Conservation (phyloP, 2,888 invertebrate genomes). For the Pyralis farinalis region DNA sequence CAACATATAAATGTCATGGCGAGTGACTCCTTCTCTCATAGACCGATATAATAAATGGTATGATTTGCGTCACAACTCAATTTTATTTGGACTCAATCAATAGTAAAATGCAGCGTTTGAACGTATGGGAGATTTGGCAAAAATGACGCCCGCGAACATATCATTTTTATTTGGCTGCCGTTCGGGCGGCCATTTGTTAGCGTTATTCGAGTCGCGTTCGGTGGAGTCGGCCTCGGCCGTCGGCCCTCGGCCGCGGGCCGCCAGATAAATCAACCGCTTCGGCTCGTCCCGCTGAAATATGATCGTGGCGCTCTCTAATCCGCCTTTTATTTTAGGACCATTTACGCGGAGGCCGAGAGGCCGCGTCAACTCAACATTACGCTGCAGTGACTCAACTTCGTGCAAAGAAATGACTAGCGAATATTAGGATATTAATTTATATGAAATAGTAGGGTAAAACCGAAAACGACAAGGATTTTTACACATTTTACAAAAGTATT, state of each 20-base stretch:
- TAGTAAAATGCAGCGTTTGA: conserved; percentile 30
- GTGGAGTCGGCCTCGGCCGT: conserved; percentile 5
- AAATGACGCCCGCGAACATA: conserved; percentile 38
- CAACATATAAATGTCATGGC: too few species aligned
- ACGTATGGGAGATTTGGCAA: conserved; percentile 29
- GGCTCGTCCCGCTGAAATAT: conserved; percentile 24
- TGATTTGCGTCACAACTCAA: conserved; percentile 24
- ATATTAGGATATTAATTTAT: too few species aligned
- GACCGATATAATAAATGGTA: conserved; percentile 18
- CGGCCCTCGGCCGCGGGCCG: conserved; percentile 11
- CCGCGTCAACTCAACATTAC: neutral
- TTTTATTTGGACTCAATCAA: conserved; percentile 29
- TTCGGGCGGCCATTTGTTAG: conserved; percentile 38
- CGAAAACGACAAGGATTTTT: too few species aligned
- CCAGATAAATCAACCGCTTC: conserved; percentile 38
- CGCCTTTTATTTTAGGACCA: conserved; percentile 16
- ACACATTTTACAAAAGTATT: too few species aligned
- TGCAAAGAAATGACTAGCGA: neutral
- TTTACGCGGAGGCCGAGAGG: neutral
- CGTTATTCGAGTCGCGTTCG: neutral
- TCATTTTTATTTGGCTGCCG: conserved; percentile 46
- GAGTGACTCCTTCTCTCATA: too few species aligned
- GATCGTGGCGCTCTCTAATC: conserved; percentile 12
- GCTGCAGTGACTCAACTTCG: neutral
- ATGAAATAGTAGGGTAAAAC: too few species aligned